Evolutionary conservation across 2,797 vertebrate species (phyloP).

Genomic region (Pseudopleuronectes americanus): DNA sequence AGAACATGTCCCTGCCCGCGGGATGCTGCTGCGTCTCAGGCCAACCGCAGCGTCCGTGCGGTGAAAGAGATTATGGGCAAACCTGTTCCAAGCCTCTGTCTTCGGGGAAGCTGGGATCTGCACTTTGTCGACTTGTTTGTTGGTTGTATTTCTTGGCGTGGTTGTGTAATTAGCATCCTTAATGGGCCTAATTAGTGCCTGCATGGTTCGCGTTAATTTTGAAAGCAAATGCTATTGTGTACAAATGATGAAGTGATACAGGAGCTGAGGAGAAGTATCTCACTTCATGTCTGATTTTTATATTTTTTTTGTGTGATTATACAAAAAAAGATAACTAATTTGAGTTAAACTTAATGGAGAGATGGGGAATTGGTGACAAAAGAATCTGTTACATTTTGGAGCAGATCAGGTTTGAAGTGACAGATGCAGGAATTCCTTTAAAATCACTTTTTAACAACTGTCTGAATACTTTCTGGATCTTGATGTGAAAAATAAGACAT

Average conservation of each 20-base stretch:
- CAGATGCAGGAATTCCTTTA: too few relatives aligned
- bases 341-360: neutral
- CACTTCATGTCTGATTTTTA: slow-evolving; percentile 4
- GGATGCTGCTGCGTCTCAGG: slow-evolving; percentile 68
- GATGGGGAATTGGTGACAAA: too few relatives aligned
- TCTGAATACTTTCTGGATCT: too few relatives aligned
- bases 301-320: too few relatives aligned
- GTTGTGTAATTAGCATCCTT: slow-evolving; percentile 65
- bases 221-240: slow-evolving; percentile 19
- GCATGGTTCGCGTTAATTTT: slow-evolving; percentile 31
- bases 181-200: slow-evolving; percentile 63
- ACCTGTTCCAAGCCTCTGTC: slow-evolving; percentile 39
- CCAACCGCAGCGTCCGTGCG: slow-evolving; percentile 57
- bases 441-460: too few relatives aligned
- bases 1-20: slow-evolving; percentile 64
- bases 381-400: neutral
- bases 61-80: slow-evolving; percentile 64
- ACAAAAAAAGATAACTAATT: neutral
- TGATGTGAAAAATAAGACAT: too few relatives aligned
- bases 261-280: slow-evolving; percentile 5
- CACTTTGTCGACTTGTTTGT: slow-evolving; percentile 42
- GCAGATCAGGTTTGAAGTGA: too few relatives aligned
- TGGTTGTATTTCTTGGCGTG: slow-evolving; percentile 59
- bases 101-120: slow-evolving; percentile 19
- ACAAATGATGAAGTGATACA: slow-evolving; percentile 36